phyloP scores from a whole-genome alignment of 2,888 invertebrate species.

The Quadroppia sp. region DNA sequence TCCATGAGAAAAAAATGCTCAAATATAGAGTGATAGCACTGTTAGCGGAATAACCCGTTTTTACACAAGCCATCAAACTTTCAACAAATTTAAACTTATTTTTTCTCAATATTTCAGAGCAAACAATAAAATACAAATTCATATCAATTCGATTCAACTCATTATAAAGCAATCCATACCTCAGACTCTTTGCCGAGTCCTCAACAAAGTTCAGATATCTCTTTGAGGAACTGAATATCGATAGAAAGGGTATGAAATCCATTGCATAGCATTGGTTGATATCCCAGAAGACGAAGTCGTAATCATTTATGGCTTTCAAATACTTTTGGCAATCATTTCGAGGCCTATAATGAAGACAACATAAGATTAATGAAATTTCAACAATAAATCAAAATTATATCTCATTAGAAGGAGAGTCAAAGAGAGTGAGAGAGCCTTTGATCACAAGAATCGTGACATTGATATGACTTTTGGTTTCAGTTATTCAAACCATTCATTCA shows the following conservation, averaged over 20 bases:
- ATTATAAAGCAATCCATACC: slow-evolving; percentile 14
- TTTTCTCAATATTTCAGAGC: not conserved
- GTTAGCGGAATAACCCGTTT: slow-evolving; percentile 7
- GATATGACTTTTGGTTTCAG: too few species aligned
- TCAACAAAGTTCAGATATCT: slow-evolving; percentile 60
- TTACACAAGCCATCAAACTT: slow-evolving; percentile 6
- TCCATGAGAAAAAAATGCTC: not conserved
- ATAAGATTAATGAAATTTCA: too few species aligned
- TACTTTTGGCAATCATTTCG: slow-evolving; percentile 57
- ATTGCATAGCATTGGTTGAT: slow-evolving; percentile 83
- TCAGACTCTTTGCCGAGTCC: slow-evolving; percentile 26
- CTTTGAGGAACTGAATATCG: slow-evolving; percentile 62
- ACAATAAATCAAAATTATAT: too few species aligned
- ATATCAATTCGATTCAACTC: not conserved
- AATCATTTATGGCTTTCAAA: slow-evolving; percentile 64
- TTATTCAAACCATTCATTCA: too few species aligned
- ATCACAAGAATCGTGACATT: too few species aligned
- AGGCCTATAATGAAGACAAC: too few species aligned
- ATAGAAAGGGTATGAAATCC: slow-evolving; percentile 77
- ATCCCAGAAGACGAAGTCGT: slow-evolving; percentile 85
- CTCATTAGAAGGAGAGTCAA: too few species aligned
- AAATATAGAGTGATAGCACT: not conserved
- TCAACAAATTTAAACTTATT: not conserved
- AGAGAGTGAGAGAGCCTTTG: too few species aligned
- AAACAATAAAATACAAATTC: not conserved